Base-by-base conservation (phyloP, 2,888 invertebrate genomes). In the Caenorhabditis macrosperma region DNA sequence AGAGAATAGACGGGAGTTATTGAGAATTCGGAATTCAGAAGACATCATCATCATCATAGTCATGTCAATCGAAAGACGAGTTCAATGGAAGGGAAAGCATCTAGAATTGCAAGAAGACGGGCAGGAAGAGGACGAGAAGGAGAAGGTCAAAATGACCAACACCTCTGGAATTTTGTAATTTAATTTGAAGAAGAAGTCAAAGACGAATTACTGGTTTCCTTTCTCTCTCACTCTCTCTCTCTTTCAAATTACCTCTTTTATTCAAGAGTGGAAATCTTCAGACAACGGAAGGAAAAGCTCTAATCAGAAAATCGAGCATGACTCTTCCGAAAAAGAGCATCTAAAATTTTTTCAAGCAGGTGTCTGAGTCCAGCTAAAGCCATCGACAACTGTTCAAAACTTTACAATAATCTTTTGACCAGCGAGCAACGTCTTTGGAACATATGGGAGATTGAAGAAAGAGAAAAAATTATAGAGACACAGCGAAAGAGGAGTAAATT, bases 81-180 rank as follows among this genome's bases (percentile, higher is more conserved):
- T 5, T 46, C 6, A 46, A 9, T n/a, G 38, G n/a, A 30, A 15
- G 5, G 20, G 7, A 5, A 50, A 50, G 50, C 50, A 50, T 50
- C 20, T 24, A 10, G 24, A n/a, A 17, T 46, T n/a, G 17, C 26
- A 41, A 64, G 10, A 30, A 24, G 24, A 41, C 50, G 64, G 24
- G 22, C 22, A 24, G 28, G 50, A 26, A 50, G 35, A 30, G 30
- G 30, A 48, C 20, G 35, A 15, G 26, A 22, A 64, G 35, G 30
- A n/a, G 24, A n/a, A 54, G 44, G 52, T 26, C 22, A 33, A 75
- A 67, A 64, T 64, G 74, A 64, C 72, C 72, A 54, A 60, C 44
- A 44, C 69, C 38, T 61, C 60, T 71, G 69, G 68, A 68, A 68
- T 68, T 68, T 68, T 59, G 46, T 68, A 59, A 59, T 46, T 46